Evolutionary conservation across 2,888 invertebrate species (phyloP).

Genomic region (Sarcophaga variegata): DNA sequence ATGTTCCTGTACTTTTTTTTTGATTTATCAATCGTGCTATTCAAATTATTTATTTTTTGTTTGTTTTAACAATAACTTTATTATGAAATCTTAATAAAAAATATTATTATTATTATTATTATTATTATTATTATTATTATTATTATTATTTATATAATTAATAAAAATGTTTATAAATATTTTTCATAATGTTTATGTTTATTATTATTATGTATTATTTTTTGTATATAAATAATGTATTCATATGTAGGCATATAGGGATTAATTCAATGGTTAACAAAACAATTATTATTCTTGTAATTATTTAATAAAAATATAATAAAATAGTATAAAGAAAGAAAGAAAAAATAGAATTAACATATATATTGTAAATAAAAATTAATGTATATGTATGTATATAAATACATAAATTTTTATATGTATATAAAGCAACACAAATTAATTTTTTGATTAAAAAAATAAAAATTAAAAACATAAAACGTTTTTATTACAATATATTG

Average conservation of each 20-base stretch:
- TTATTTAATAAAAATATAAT: conserved; percentile 65
- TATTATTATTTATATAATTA: conserved; percentile 32
- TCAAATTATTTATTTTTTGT: neutral
- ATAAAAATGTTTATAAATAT: conserved; percentile 50
- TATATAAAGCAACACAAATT: conserved; percentile 52
- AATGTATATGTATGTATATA: neutral
- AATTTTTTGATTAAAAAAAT: no score
- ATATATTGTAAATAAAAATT: conserved; percentile 30
- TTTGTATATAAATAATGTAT: conserved; percentile 57
- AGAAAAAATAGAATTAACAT: conserved; percentile 13
- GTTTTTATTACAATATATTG: conserved; percentile 41
- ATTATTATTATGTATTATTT: conserved; percentile 45
- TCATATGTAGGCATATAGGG: conserved; percentile 19
- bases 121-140: neutral
- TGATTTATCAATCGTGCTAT: no score
- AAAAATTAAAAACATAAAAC: conserved; percentile 48
- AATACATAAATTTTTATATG: neutral
- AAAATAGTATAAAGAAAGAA: conserved; percentile 66
- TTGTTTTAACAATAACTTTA: conserved; percentile 62
- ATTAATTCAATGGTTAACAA: conserved; percentile 71
- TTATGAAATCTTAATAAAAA: conserved; percentile 48
- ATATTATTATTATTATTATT: neutral
- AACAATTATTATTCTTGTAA: conserved; percentile 62
- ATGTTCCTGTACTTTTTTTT: no score
- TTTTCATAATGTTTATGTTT: conserved; percentile 24